Conservation (phyloP, 2,797 vertebrate genomes). For the Thalassophryne amazonica region DNA sequence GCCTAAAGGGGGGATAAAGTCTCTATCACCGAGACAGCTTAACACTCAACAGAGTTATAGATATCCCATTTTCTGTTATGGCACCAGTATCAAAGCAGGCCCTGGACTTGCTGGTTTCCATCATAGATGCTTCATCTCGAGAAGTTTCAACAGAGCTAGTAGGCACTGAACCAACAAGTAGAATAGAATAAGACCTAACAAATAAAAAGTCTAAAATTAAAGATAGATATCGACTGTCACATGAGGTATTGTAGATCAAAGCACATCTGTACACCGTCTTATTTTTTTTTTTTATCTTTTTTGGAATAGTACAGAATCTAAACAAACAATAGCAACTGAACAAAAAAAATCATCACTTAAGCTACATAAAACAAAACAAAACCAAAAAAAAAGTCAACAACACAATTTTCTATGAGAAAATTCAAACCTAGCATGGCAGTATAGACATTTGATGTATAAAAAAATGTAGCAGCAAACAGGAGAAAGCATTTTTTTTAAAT, state of each 20-base stretch:
- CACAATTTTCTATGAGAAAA: constrained; percentile 96
- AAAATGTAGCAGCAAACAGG: constrained; percentile 98
- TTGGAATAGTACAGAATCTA: constrained; percentile 90
- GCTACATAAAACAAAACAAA: constrained; percentile 81
- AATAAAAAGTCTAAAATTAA: constrained; percentile 70
- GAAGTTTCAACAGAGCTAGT: constrained; percentile 72
- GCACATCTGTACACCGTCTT: constrained; percentile 75
- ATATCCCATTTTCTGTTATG: constrained; percentile 73
- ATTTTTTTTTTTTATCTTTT: constrained; percentile 69
- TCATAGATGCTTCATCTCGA: constrained; percentile 66
- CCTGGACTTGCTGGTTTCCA: constrained; percentile 71
- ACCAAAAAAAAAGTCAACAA: constrained; percentile 88
- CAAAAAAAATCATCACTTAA: constrained; percentile 85
- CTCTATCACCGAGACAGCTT: constrained; percentile 80
- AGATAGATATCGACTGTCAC: constrained; percentile 83
- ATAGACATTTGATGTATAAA: constrained; percentile 85
- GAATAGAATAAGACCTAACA: constrained; percentile 58
- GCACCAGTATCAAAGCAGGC: constrained; percentile 74
- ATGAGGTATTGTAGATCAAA: constrained; percentile 96
- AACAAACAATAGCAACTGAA: constrained; percentile 34
- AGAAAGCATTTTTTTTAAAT: constrained; percentile 85
- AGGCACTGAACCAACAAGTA: constrained; percentile 76
- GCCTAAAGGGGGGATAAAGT: constrained; percentile 72
- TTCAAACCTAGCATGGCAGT: constrained; percentile 91
- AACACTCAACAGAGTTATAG: constrained; percentile 80